Conservation (phyloP, 2,888 invertebrate genomes). For the Carcina quercana region DNA sequence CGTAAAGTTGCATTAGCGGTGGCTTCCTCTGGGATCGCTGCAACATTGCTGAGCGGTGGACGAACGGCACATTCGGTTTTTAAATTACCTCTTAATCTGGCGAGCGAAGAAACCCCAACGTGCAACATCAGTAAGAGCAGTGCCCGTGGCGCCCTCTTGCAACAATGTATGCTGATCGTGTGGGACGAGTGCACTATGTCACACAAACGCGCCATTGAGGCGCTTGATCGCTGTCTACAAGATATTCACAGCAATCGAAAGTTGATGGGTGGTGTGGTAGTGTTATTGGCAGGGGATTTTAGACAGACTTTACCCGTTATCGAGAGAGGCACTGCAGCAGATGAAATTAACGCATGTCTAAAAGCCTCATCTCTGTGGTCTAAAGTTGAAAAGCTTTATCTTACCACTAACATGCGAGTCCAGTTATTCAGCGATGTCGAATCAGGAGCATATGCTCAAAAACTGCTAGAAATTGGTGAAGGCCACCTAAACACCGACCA, state of each 20-base stretch:
- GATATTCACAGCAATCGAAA: constrained; percentile 1
- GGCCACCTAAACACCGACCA: constrained; percentile 17
- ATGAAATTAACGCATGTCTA: constrained; percentile 23
- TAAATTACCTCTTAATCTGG: constrained; percentile 18
- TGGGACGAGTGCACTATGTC: constrained; percentile 24
- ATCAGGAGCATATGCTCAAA: constrained; percentile 18
- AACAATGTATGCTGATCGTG: constrained; percentile 17
- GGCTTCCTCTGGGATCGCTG: constrained; percentile 28
- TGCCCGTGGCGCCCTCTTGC: constrained; percentile 15
- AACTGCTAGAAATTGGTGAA: constrained; percentile 21
- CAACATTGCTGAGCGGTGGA: constrained; percentile 25
- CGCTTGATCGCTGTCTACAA: constrained; percentile 7
- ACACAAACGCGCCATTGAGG: constrained; percentile 13
- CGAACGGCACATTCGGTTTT: constrained; percentile 19
- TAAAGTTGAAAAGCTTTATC: constrained; percentile 18
- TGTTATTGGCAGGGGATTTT: constrained; percentile 18
- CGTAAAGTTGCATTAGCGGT: constrained; percentile 29
- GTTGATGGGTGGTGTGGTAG: constrained; percentile 11
- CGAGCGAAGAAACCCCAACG: constrained; percentile 17
- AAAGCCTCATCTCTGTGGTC: constrained; percentile 19
- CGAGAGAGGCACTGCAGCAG: constrained; percentile 20
- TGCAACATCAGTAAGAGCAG: constrained; percentile 20
- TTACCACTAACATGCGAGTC: constrained; percentile 22
- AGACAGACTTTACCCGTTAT: constrained; percentile 20
- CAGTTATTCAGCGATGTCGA: constrained; percentile 19